Evolutionary conservation across 2,888 invertebrate species (phyloP).

Genomic region (Sarcophaga rosellei): DNA sequence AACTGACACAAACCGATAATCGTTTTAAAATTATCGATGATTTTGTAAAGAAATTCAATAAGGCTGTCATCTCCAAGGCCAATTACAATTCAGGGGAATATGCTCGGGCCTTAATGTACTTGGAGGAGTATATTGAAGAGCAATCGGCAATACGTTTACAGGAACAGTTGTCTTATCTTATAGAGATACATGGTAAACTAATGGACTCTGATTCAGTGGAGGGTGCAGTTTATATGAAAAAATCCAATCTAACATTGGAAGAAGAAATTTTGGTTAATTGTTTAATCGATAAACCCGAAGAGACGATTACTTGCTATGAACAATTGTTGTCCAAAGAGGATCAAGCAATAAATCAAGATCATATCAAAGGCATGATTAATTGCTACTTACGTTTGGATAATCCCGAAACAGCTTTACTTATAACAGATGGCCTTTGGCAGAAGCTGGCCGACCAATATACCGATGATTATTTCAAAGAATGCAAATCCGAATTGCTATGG

Average conservation of each 20-base stretch:
- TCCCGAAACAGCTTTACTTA: conserved; percentile 90
- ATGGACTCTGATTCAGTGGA: conserved; percentile 96
- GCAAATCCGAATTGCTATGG: conserved; percentile 93
- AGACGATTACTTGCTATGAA: conserved; percentile 94
- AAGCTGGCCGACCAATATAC: conserved; percentile 84
- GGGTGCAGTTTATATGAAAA: conserved; percentile 89
- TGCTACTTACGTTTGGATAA: conserved; percentile 94
- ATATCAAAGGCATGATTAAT: conserved; percentile 88
- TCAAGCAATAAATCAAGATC: conserved; percentile 81
- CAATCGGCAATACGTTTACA: conserved; percentile 82
- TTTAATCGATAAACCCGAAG: conserved; percentile 90
- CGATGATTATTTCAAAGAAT: conserved; percentile 85
- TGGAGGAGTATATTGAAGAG: conserved; percentile 87
- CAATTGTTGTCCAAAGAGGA: conserved; percentile 87
- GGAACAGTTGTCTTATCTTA: conserved; percentile 85
- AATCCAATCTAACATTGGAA: conserved; percentile 88
- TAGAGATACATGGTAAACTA: conserved; percentile 92
- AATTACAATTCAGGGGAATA: conserved; percentile 89
- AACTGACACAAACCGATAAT: conserved; percentile 77
- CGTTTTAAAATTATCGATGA: conserved; percentile 75
- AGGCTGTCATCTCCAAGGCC: conserved; percentile 86
- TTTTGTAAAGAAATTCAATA: conserved; percentile 83
- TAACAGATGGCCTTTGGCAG: conserved; percentile 87
- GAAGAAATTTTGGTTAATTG: conserved; percentile 93
- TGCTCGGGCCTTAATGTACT: conserved; percentile 88